Conservation (phyloP, 2,888 invertebrate species). For the Limnephilus rhombicus region DNA sequence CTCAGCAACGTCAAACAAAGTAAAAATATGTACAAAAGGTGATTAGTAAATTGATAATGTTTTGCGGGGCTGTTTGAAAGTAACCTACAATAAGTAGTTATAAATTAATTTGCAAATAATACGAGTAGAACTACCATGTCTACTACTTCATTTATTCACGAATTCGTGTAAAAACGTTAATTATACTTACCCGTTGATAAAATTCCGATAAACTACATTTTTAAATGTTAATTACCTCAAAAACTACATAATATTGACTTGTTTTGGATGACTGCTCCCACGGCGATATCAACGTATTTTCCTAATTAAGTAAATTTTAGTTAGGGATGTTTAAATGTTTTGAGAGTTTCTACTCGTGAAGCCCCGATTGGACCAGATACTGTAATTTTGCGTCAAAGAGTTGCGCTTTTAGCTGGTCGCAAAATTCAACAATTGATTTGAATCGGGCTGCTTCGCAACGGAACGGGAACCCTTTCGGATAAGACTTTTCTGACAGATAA, state of each 20-base stretch:
- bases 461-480: constrained; percentile 48
- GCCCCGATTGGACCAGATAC: neutral
- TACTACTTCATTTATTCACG: too few relatives aligned
- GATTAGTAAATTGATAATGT: too few relatives aligned
- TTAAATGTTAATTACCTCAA: neutral
- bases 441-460: constrained; percentile 45
- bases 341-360: neutral
- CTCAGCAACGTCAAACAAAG: too few relatives aligned
- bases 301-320: neutral
- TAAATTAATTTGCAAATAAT: too few relatives aligned
- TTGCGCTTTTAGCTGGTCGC: constrained; percentile 33
- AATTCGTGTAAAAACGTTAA: too few relatives aligned
- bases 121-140: too few relatives aligned
- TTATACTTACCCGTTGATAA: too few relatives aligned
- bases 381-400: neutral
- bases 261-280: neutral
- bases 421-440: constrained; percentile 33
- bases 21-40: too few relatives aligned
- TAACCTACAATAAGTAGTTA: too few relatives aligned
- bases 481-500: constrained; percentile 58
- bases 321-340: neutral
- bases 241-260: neutral
- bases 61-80: too few relatives aligned
- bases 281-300: neutral
- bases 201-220: too few relatives aligned